These are phyloP conservation scores for Camponotus pennsylvanicus DNA, from an alignment of 1,140 invertebrate species.

Conservation along the genomic window DNA sequence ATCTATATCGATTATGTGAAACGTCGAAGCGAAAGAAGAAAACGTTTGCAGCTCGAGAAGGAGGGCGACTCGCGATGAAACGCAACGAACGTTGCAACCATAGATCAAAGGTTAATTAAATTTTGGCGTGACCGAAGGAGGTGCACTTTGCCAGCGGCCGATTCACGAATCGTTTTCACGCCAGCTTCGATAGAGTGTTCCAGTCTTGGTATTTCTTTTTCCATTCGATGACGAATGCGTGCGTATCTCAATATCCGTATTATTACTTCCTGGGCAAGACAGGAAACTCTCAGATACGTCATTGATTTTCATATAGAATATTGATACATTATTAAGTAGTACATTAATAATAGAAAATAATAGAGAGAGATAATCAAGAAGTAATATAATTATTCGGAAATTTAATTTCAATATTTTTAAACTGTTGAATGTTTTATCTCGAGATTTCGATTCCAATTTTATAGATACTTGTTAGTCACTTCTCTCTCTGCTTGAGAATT, in stretches of 20 bases:
- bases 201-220: neutral
- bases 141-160: conserved; percentile 19
- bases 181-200: conserved; percentile 59
- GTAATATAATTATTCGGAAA: neutral
- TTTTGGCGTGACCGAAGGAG: conserved; percentile 66
- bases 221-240: conserved; percentile 13
- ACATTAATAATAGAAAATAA: neutral
- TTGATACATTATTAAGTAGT: neutral
- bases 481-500: neutral
- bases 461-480: neutral
- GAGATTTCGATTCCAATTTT: neutral
- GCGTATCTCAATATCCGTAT: neutral
- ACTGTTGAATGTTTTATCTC: neutral
- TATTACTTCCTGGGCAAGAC: neutral
- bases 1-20: conserved; percentile 20
- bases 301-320: neutral
- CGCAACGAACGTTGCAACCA: conserved; percentile 40
- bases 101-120: conserved; percentile 75
- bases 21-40: conserved; percentile 13
- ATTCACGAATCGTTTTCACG: conserved; percentile 76
- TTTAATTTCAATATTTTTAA: neutral
- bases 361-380: neutral
- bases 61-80: neutral
- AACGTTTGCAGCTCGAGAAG: conserved; percentile 4
- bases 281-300: neutral